Evolutionary conservation across 2,888 invertebrate genomes (phyloP), one percentile per base, ranked within the genome.

Genomic region (Odontocerum albicorne): DNA sequence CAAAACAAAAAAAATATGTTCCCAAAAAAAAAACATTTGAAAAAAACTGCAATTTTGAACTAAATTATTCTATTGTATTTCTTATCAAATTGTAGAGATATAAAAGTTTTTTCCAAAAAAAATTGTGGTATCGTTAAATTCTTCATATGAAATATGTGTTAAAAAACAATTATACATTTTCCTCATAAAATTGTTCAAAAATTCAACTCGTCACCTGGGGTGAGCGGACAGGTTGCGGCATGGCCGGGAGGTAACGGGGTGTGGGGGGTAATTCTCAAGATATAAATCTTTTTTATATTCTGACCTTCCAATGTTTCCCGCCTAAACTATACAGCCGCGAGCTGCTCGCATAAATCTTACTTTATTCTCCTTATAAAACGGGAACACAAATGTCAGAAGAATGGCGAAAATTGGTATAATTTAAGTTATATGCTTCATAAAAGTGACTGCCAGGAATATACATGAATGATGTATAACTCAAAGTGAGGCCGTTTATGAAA

Each of bases 281-380:
- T 60, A 60, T 60, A 60, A 60, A 60, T 60, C 60, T 60, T 60
- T 60, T 60, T 60, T 60, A 60, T 60, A 60, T 57, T 60, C 60
- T 60, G 60, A 60, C 60, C 60, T 60, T 57, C 57, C 60, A 55
- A 57, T 60, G 60, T 57, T 60, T 55, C 55, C 55, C 58, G 52
- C 52, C 57, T 57, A 39, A 56, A 36, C 22, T n/a, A 13, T 44
- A 54, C 50, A 54, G 60, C 60, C 60, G 56, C 60, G 51, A 57
- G 60, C 57, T 40, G 45, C 49, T 38, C 35, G 32, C 33, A 60
- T 60, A 60, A 60, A 60, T 60, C 60, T 57, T 40, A 57, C 60
- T 60, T 60, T 60, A 60, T 60, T 60, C 60, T 60, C 57, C 57
- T 60, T 60, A 60, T 60, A 55, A 60, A 60, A 60, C 49, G 52